phyloP scores from a whole-genome alignment of 2,888 invertebrate genomes.

The Leptopterna dolabrata region DNA sequence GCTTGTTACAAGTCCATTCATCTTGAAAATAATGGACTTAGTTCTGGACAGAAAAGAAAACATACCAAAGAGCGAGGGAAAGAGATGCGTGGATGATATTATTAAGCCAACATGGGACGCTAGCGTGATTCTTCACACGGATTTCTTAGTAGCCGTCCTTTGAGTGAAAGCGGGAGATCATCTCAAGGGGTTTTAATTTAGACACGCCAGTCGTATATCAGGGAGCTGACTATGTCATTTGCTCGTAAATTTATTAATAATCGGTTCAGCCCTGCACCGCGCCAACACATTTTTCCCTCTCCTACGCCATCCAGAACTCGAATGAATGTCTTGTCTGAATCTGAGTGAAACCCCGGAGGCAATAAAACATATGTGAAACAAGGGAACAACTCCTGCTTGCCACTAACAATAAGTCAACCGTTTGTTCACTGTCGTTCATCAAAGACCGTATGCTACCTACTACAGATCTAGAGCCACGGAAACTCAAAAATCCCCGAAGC shows the following conservation, averaged over 20 bases:
- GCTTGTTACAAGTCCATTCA: background rate
- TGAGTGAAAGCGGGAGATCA: constrained; percentile 37
- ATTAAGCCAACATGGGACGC: background rate
- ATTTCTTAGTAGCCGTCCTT: constrained; percentile 13
- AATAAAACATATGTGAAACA: constrained; percentile 9
- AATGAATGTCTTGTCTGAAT: constrained; percentile 9
- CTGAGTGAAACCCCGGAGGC: background rate
- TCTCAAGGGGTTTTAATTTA: constrained; percentile 40
- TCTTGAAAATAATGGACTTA: background rate
- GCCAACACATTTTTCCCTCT: constrained; percentile 28
- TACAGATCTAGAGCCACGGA: too few relatives aligned
- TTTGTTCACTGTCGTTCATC: background rate
- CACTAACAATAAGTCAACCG: background rate
- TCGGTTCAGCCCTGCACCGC: constrained; percentile 27
- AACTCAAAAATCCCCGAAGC: too few relatives aligned
- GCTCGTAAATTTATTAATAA: constrained; percentile 52
- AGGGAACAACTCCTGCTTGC: background rate
- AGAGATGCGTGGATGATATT: background rate
- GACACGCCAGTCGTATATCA: constrained; percentile 47
- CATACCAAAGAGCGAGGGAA: background rate
- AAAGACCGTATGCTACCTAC: too few relatives aligned
- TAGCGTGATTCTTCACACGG: constrained; percentile 18
- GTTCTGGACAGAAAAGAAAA: background rate
- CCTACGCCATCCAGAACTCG: constrained; percentile 10
- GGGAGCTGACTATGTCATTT: constrained; percentile 44